phyloP scores from a whole-genome alignment of 2,888 invertebrate genomes.

The Metopia argyrocephala region DNA sequence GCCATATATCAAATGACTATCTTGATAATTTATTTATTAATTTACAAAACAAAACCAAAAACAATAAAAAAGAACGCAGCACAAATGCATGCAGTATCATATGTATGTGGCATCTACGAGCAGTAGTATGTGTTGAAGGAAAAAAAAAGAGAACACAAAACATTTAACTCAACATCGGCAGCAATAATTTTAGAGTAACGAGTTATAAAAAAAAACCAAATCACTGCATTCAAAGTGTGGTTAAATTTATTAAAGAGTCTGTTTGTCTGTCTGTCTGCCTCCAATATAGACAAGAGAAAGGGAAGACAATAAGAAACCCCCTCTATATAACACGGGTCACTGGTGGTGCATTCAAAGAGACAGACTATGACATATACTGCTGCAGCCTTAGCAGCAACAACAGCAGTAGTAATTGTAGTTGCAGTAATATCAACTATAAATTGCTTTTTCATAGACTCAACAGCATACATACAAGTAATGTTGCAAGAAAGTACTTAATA shows the following conservation, averaged over 20 bases:
- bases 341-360: constrained; percentile 26
- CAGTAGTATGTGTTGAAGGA: constrained; percentile 8
- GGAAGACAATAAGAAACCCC: constrained; percentile 39
- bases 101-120: not conserved
- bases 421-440: constrained; percentile 22
- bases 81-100: too few species aligned
- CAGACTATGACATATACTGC: constrained; percentile 3
- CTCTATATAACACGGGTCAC: constrained; percentile 59
- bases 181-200: not conserved
- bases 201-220: constrained; percentile 42
- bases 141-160: not conserved
- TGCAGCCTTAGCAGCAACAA: not conserved
- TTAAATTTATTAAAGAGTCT: constrained; percentile 44
- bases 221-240: constrained; percentile 59
- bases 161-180: not conserved
- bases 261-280: not conserved
- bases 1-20: constrained; percentile 62
- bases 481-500: constrained; percentile 53
- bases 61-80: not conserved
- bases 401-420: constrained; percentile 18
- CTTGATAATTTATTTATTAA: constrained; percentile 64
- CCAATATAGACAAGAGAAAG: constrained; percentile 23
- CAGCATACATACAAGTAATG: constrained; percentile 38
- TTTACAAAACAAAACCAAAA: constrained; percentile 38
- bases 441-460: constrained; percentile 31